Base-by-base conservation (phyloP, 1,140 invertebrate species). In the silkworm (Bombyx mori) region DNA sequence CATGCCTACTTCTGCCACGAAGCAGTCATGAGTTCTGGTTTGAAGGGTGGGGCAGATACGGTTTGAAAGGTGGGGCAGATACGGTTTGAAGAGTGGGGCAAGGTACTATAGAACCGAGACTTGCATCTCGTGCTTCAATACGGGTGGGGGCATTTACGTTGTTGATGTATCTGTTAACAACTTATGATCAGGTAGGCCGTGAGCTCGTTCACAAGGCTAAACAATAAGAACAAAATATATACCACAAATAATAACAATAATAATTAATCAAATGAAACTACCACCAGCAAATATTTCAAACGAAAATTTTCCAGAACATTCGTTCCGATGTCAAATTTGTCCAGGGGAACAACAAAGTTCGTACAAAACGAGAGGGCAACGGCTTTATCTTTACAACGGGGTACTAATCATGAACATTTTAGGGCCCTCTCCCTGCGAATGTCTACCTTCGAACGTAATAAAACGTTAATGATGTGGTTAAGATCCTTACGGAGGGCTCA, bases 351-450 rank as follows among this genome's bases (percentile, higher is more conserved):
- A 44, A 12, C 9, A 22, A 54, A 54, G 53, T 54, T 54, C 53
- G 10, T 22, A 43, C n/a, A 44, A 54, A 44, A 54, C 53, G 43
- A 51, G 22, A 35, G 18, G 44, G 12, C n/a, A 22, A 44, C 42
- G 47, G 52, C 52, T 54, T 52, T 51, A 51, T 52, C 56, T 52
- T 35, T 18, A 42, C 56, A 22, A 8, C 26, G 44, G 26, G 46
- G 50, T 52, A 53, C 56, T 58, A 52, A 52, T 52, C 50, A 58
- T 49, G 51, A 46, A 52, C 56, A 61, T 57, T 61, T 52, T 53
- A 50, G 46, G 49, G 10, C 10, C 45, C 56, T 47, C 42, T 48
- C 44, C 18, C 42, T 18, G 26, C 56, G 43, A 46, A 35, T 35
- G 50, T 22, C 53, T 54, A 54, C 53, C 53, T 44, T 48, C 52